phyloP scores from a whole-genome alignment of 2,888 invertebrate genomes.

The Corbicula japonica region DNA sequence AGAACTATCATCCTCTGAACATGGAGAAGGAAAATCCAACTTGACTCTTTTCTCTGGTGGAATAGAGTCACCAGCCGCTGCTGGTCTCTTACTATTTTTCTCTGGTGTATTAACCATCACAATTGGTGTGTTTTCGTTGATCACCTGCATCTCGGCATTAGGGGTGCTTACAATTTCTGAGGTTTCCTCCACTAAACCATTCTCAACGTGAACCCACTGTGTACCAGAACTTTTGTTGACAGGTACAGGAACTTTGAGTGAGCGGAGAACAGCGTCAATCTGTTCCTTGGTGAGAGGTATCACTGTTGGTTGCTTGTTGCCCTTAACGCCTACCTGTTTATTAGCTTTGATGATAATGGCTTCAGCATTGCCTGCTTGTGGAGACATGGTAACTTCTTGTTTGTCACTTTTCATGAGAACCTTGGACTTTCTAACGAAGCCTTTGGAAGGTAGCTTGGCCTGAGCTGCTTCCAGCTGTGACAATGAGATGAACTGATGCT shows the following conservation, averaged over 20 bases:
- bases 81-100: constrained; percentile 54
- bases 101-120: constrained; percentile 48
- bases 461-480: constrained; percentile 9
- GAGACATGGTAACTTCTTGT: neutral
- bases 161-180: constrained; percentile 5
- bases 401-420: constrained; percentile 35
- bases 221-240: constrained; percentile 49
- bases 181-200: constrained; percentile 30
- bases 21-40: constrained; percentile 74
- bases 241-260: constrained; percentile 77
- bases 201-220: constrained; percentile 49
- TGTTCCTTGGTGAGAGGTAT: constrained; percentile 78
- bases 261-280: constrained; percentile 78
- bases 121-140: constrained; percentile 68
- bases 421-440: constrained; percentile 55
- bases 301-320: constrained; percentile 68
- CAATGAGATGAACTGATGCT: constrained; percentile 15
- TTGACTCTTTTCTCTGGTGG: constrained; percentile 72
- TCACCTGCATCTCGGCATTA: constrained; percentile 54
- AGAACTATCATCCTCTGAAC: constrained; percentile 63
- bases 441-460: constrained; percentile 57
- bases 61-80: constrained; percentile 34
- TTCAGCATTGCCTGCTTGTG: constrained; percentile 40
- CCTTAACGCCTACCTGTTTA: constrained; percentile 40
- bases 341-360: constrained; percentile 66